These are phyloP conservation scores for Urocitellus parryii DNA, from an alignment of 2,113 vertebrate genomes.

Conservation along the genomic window DNA sequence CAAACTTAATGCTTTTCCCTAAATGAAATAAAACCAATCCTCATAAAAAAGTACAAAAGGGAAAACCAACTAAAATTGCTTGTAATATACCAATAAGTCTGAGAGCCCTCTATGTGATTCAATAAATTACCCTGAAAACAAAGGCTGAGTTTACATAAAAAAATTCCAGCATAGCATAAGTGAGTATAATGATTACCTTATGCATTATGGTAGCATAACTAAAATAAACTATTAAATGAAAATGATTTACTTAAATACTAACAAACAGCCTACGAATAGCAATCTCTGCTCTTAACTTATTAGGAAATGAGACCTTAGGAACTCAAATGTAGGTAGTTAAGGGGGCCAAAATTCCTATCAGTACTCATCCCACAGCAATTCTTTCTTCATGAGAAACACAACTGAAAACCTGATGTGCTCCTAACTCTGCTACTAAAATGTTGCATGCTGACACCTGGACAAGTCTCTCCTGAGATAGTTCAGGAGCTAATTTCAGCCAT, in stretches of 20 bases:
- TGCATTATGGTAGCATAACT: background rate
- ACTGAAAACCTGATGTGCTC: background rate
- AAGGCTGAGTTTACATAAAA: slow-evolving; percentile 64
- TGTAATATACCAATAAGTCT: background rate
- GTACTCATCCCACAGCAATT: background rate
- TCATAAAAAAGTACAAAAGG: slow-evolving; percentile 65
- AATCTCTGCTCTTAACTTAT: slow-evolving; percentile 26
- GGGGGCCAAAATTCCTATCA: background rate
- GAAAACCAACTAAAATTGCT: slow-evolving; percentile 57
- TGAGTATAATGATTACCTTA: background rate
- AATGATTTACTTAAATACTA: slow-evolving; percentile 57
- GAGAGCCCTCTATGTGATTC: background rate
- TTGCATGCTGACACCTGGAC: background rate
- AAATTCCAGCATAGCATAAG: background rate
- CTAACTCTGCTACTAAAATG: slow-evolving; percentile 12
- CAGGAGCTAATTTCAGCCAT: slow-evolving; percentile 26
- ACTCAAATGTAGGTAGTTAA: slow-evolving; percentile 51
- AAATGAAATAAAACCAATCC: background rate
- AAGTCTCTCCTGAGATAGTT: slow-evolving; percentile 43
- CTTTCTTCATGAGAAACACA: background rate
- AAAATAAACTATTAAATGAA: slow-evolving; percentile 62
- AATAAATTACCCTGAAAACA: slow-evolving; percentile 43
- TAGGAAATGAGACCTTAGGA: slow-evolving; percentile 37
- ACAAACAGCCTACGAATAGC: background rate
- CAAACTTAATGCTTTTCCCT: slow-evolving; percentile 54